phyloP scores from a whole-genome alignment of 2,113 vertebrate species.

The Octodon degus region DNA sequence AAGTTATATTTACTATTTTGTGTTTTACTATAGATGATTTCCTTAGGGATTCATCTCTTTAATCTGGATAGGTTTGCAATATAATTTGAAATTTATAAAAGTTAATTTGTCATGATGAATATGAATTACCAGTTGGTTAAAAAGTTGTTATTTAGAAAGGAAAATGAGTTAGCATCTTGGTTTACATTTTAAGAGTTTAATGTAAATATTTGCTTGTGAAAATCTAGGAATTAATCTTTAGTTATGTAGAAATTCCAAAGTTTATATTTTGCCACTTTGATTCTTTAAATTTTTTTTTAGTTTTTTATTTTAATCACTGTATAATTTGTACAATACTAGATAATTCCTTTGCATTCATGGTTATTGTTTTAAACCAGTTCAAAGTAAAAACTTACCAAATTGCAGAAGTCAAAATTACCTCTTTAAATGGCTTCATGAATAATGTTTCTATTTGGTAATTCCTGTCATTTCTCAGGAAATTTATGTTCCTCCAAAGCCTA shows the following conservation, averaged over 20 bases:
- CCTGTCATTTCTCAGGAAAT: slow-evolving; percentile 44
- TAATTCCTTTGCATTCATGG: neutral
- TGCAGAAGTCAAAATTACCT: neutral
- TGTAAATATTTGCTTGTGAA: slow-evolving; percentile 41
- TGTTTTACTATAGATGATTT: slow-evolving; percentile 51
- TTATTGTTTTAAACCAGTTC: slow-evolving; percentile 25
- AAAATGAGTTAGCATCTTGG: slow-evolving; percentile 35
- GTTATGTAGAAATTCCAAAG: slow-evolving; percentile 33
- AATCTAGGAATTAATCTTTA: slow-evolving; percentile 40
- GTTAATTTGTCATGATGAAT: slow-evolving; percentile 48
- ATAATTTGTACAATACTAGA: neutral
- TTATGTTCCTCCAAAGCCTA: slow-evolving; percentile 30
- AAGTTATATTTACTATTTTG: slow-evolving; percentile 29
- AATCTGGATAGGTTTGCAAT: slow-evolving; percentile 39
- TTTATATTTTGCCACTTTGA: slow-evolving; percentile 31
- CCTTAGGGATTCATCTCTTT: slow-evolving; percentile 34
- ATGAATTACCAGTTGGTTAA: slow-evolving; percentile 54
- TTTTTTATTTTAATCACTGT: neutral
- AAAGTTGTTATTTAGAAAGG: slow-evolving; percentile 47
- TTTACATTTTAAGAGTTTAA: slow-evolving; percentile 43
- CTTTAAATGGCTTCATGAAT: slow-evolving; percentile 45
- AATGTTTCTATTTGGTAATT: slow-evolving; percentile 24
- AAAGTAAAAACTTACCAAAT: slow-evolving; percentile 4
- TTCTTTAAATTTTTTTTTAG: neutral
- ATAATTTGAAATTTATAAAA: slow-evolving; percentile 45